Conservation (phyloP, 2,113 vertebrate species). For the Rana temporaria region DNA sequence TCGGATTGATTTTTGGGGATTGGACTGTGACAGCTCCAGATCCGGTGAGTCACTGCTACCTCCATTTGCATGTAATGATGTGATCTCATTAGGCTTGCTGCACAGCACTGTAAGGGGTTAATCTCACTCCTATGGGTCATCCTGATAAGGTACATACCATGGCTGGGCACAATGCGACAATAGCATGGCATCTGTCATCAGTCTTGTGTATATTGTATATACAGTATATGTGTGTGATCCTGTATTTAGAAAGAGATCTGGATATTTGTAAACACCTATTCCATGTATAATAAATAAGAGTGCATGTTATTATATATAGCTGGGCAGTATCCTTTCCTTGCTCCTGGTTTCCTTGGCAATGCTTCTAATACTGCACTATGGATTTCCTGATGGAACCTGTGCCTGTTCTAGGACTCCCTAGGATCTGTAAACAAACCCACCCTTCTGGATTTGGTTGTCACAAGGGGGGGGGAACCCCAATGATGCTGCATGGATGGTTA, state of each 20-base stretch:
- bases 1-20: constrained; percentile 36
- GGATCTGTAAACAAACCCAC: background rate
- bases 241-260: too few species aligned
- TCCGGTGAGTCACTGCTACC: constrained; percentile 52
- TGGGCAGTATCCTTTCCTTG: background rate
- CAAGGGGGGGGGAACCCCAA: background rate
- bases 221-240: too few species aligned
- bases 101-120: background rate
- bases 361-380: constrained; percentile 5
- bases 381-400: background rate
- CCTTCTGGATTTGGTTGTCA: background rate
- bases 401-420: background rate
- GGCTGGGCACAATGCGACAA: background rate
- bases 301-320: background rate
- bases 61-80: constrained; percentile 36
- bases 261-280: background rate
- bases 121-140: background rate
- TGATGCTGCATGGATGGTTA: background rate
- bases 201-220: background rate
- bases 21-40: constrained; percentile 43
- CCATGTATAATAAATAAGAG: too few species aligned
- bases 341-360: constrained; percentile 32
- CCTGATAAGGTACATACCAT: background rate
- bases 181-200: background rate
- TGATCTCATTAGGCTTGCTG: constrained; percentile 2